Conservation (phyloP, 2,888 invertebrate genomes). For the Sarcophaga variegata region DNA sequence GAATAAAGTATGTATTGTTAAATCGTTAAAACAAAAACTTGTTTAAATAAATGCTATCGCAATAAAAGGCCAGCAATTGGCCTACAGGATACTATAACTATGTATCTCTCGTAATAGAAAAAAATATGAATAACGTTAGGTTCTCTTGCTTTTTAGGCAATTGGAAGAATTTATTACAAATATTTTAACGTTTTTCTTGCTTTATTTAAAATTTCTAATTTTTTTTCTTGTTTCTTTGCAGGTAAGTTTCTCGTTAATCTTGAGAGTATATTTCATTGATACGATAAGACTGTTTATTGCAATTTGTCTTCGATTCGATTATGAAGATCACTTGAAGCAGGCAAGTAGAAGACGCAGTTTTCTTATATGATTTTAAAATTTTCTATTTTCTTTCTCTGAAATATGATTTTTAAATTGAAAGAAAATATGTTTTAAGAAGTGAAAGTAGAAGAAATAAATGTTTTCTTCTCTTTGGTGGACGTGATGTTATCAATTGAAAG, state of each 20-base stretch:
- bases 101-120: too few relatives aligned
- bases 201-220: conserved; percentile 1
- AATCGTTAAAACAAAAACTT: background rate
- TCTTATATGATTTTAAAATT: background rate
- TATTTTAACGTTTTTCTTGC: background rate
- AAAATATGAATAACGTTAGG: background rate
- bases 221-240: conserved; percentile 56
- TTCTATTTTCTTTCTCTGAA: background rate
- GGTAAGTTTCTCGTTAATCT: conserved; percentile 19
- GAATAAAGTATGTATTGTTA: background rate
- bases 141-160: background rate
- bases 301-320: too few relatives aligned
- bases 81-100: background rate
- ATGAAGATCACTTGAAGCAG: background rate
- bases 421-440: conserved; percentile 1
- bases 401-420: background rate
- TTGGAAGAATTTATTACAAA: too few relatives aligned
- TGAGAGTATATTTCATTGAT: too few relatives aligned
- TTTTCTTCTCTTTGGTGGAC: background rate
- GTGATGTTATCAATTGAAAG: conserved; percentile 20
- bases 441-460: background rate
- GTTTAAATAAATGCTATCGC: background rate
- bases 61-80: background rate
- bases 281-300: too few relatives aligned
- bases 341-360: conserved; percentile 26